Evolutionary conservation across 1,140 invertebrate genomes (phyloP).

Genomic region (Cydia fagiglandana): DNA sequence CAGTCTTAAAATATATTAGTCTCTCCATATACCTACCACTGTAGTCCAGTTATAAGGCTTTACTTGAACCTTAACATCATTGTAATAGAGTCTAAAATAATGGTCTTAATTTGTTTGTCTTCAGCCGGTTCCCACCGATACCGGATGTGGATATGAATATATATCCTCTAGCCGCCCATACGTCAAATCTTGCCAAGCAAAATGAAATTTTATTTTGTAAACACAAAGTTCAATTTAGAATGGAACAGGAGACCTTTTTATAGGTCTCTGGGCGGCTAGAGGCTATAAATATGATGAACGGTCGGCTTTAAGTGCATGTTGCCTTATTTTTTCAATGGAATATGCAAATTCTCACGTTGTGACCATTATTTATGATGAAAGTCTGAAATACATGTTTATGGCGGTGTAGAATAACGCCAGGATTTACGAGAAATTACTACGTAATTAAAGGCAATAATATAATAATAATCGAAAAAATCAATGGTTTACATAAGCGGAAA

Average conservation of each 20-base stretch:
- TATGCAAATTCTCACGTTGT: background rate
- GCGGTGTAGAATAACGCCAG: no score
- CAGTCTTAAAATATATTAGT: background rate
- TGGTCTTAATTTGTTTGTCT: background rate
- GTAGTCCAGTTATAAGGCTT: background rate
- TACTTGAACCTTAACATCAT: background rate
- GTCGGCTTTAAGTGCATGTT: constrained; percentile 5
- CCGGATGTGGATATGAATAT: constrained; percentile 10
- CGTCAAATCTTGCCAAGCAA: no score
- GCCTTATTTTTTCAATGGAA: constrained; percentile 15
- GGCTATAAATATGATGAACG: constrained; percentile 5
- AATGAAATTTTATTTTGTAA: no score
- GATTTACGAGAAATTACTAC: no score
- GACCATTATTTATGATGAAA: constrained; percentile 7
- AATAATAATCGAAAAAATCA: no score
- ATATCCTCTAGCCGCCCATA: no score
- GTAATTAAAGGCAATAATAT: no score
- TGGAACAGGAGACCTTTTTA: no score
- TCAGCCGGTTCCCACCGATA: background rate
- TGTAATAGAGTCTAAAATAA: background rate
- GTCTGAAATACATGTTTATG: background rate
- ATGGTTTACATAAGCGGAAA: no score
- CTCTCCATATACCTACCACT: background rate
- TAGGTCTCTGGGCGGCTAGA: no score
- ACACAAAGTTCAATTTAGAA: no score